Evolutionary conservation across 2,797 vertebrate species (phyloP).

Genomic region (Spondyliosoma cantharus): DNA sequence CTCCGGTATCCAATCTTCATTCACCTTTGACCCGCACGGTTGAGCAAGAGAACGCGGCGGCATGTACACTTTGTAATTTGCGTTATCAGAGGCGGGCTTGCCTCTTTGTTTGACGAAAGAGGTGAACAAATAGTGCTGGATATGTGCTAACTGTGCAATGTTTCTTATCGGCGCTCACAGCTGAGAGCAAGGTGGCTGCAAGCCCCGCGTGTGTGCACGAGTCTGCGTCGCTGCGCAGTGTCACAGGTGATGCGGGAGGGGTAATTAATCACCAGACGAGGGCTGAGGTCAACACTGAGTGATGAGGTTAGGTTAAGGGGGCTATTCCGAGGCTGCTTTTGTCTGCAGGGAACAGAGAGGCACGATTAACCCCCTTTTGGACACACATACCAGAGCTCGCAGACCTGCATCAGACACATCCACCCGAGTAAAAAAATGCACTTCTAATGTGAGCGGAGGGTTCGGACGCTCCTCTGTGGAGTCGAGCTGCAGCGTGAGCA

Average conservation of each 20-base stretch:
- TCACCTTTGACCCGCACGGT: slow-evolving; percentile 70
- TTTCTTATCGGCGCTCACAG: slow-evolving; percentile 71
- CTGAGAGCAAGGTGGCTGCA: slow-evolving; percentile 58
- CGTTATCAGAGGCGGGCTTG: slow-evolving; percentile 73
- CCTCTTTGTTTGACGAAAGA: slow-evolving; percentile 80
- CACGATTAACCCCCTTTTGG: slow-evolving; percentile 46
- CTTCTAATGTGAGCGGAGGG: slow-evolving; percentile 17
- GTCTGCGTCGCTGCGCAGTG: slow-evolving; percentile 17
- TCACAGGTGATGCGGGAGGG: slow-evolving; percentile 57
- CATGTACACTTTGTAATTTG: slow-evolving; percentile 77
- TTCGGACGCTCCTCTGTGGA: slow-evolving; percentile 1
- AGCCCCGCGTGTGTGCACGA: slow-evolving; percentile 25
- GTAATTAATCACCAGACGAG: slow-evolving; percentile 60
- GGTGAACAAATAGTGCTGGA: slow-evolving; percentile 77
- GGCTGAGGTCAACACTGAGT: slow-evolving; percentile 63
- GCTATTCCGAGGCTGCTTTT: slow-evolving; percentile 45
- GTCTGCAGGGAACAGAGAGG: slow-evolving; percentile 53
- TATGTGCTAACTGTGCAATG: slow-evolving; percentile 73
- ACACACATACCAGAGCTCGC: slow-evolving; percentile 52
- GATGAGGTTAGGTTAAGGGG: slow-evolving; percentile 53
- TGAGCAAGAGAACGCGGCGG: slow-evolving; percentile 72
- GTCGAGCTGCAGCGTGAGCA: background rate
- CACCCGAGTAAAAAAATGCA: slow-evolving; percentile 6
- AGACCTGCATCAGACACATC: slow-evolving; percentile 23
- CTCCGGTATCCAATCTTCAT: slow-evolving; percentile 17